Conservation (phyloP, 2,797 vertebrate species). For the Steatocranus sp. region DNA sequence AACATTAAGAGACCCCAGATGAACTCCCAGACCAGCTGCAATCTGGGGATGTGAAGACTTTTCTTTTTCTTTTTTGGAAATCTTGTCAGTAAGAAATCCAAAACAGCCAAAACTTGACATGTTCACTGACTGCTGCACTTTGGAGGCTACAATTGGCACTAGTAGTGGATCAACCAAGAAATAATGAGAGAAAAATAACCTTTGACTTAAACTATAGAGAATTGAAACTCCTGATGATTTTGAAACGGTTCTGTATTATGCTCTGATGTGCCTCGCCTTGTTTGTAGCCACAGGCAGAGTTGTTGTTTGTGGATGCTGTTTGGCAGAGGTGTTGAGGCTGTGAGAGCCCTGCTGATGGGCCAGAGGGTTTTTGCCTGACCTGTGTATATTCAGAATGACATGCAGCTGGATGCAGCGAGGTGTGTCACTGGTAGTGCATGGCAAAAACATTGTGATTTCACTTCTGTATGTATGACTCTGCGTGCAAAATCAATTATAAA, state of each 20-base stretch:
- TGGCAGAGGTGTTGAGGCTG: conserved; percentile 48
- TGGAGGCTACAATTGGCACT: conserved; percentile 24
- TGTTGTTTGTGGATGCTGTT: conserved; percentile 36
- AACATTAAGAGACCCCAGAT: conserved; percentile 23
- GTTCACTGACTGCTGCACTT: conserved; percentile 27
- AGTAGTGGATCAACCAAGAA: conserved; percentile 28
- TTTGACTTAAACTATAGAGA: conserved; percentile 17
- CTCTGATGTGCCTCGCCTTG: conserved; percentile 27
- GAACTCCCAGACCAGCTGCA: conserved; percentile 34
- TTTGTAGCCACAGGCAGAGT: conserved; percentile 55
- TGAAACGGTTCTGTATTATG: conserved; percentile 30
- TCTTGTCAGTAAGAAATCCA: background rate
- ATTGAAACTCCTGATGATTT: conserved; percentile 18
- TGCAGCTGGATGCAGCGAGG: background rate
- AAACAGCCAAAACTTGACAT: background rate
- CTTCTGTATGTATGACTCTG: background rate
- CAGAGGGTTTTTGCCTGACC: conserved; percentile 26
- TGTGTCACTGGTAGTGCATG: background rate
- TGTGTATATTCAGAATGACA: conserved; percentile 18
- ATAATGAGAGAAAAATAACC: conserved; percentile 64
- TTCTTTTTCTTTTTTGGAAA: background rate
- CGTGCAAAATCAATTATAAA: background rate
- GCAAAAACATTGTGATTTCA: background rate
- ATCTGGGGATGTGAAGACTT: conserved; percentile 16
- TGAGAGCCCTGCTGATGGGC: conserved; percentile 37